These are phyloP conservation scores for Rousettus madagascariensis DNA, from an alignment of 2,797 vertebrate genomes.

Conservation along the genomic window DNA sequence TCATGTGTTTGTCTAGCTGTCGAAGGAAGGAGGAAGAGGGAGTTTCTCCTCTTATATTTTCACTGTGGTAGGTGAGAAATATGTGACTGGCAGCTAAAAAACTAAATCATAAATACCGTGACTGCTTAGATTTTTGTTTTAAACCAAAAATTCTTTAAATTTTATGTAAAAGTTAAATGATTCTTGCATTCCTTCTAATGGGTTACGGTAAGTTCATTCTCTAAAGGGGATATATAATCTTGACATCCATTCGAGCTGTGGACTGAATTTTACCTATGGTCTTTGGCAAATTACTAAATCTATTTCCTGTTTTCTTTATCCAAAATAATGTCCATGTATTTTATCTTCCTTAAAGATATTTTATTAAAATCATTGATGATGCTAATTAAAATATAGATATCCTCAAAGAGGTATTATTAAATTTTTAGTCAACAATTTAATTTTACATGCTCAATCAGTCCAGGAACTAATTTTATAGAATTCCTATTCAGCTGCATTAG, in stretches of 20 bases:
- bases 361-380: neutral
- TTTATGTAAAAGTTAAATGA: neutral
- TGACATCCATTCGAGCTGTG: neutral
- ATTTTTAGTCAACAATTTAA: neutral
- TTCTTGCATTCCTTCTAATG: neutral
- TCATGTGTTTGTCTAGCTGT: neutral
- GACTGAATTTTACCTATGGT: neutral
- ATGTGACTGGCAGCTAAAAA: neutral
- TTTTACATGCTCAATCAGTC: neutral
- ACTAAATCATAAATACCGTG: neutral
- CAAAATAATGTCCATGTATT: neutral
- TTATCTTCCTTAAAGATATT: neutral
- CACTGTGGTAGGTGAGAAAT: neutral
- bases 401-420: neutral
- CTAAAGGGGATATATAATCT: fast-evolving
- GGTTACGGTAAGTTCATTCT: neutral
- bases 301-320: neutral
- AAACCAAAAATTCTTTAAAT: neutral
- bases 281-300: neutral
- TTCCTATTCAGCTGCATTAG: neutral
- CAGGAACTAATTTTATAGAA: neutral
- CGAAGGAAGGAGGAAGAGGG: neutral
- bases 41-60: neutral
- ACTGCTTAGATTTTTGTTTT: neutral
- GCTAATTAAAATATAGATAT: neutral